Percentiles rank a stretch among this genome's conserved stretches.
phyloP scores from a whole-genome alignment of 2,113 vertebrate species.

The Octodon degus region DNA sequence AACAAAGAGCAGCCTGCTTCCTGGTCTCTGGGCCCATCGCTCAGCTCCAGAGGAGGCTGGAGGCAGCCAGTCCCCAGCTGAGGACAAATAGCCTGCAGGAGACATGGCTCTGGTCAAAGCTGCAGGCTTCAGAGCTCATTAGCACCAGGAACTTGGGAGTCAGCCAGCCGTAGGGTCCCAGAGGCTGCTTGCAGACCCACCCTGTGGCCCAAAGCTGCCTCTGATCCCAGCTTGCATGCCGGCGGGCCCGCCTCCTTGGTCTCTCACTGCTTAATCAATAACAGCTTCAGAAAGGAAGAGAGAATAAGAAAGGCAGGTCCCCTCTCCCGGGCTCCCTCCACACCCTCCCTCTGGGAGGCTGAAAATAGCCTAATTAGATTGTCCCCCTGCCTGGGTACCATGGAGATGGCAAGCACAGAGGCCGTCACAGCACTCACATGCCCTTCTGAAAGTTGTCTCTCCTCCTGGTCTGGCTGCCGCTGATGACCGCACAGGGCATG shows the following conservation, averaged over 20 bases:
- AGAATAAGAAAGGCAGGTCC: constrained; percentile 10
- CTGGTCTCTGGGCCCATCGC: background rate
- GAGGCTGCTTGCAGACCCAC: background rate
- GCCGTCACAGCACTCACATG: constrained; percentile 64
- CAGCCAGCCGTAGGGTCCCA: constrained; percentile 41
- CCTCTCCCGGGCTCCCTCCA: constrained; percentile 20
- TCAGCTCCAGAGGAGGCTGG: constrained; percentile 26
- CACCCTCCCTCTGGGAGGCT: constrained; percentile 66
- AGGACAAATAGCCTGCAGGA: constrained; percentile 42
- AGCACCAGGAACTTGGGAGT: background rate
- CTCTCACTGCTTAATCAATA: constrained; percentile 70
- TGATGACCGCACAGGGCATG: background rate
- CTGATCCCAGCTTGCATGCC: background rate
- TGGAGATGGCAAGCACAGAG: constrained; percentile 72
- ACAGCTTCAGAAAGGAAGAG: constrained; percentile 45
- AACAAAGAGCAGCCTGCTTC: constrained; percentile 7
- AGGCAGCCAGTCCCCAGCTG: background rate
- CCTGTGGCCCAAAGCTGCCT: background rate
- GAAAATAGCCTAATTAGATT: constrained; percentile 83
- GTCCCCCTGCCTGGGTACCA: constrained; percentile 78
- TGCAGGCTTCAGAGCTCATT: constrained; percentile 63
- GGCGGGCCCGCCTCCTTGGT: constrained; percentile 8
- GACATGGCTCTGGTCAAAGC: constrained; percentile 3
- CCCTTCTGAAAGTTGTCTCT: constrained; percentile 63
- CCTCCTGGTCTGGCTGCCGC: background rate